Percentiles rank a stretch among this genome's conserved stretches.
These are phyloP conservation scores for Chionoecetes opilio DNA, from an alignment of 1,140 invertebrate species.

Conservation along the genomic window DNA sequence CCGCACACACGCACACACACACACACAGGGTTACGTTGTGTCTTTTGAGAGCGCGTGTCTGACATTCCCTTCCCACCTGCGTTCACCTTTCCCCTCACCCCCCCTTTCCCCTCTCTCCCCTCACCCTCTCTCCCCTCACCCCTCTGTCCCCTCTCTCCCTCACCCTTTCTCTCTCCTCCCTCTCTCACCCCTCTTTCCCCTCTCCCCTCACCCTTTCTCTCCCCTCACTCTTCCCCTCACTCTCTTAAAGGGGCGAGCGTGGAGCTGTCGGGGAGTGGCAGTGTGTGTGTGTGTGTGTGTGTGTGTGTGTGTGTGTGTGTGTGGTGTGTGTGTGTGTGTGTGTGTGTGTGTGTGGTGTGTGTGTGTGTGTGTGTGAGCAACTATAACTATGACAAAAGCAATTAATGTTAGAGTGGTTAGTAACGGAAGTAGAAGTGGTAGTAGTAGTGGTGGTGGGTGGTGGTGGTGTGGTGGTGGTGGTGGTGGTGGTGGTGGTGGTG, in stretches of 20 bases:
- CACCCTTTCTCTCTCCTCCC: background rate
- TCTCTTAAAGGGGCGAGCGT: background rate
- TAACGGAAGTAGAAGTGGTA: background rate
- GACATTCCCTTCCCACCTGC: background rate
- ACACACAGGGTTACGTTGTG: no score
- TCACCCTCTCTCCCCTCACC: background rate
- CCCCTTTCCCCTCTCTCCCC: background rate
- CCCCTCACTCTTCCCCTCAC: background rate
- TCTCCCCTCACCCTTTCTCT: background rate
- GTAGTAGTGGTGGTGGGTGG: constrained; percentile 22
- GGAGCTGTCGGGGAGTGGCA: no score
- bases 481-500: constrained; percentile 8
- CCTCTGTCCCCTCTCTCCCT: background rate
- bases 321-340: no score
- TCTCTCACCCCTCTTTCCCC: background rate
- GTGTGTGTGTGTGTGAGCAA: no score
- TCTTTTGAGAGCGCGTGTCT: no score
- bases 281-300: no score
- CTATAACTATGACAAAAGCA: no score
- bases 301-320: no score
- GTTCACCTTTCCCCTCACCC: background rate
- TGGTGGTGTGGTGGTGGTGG: background rate
- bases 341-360: no score
- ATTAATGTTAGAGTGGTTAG: no score
- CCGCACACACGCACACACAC: no score